Base-by-base conservation (phyloP, 2,113 vertebrate species). In the Argyrosomus japonicus region DNA sequence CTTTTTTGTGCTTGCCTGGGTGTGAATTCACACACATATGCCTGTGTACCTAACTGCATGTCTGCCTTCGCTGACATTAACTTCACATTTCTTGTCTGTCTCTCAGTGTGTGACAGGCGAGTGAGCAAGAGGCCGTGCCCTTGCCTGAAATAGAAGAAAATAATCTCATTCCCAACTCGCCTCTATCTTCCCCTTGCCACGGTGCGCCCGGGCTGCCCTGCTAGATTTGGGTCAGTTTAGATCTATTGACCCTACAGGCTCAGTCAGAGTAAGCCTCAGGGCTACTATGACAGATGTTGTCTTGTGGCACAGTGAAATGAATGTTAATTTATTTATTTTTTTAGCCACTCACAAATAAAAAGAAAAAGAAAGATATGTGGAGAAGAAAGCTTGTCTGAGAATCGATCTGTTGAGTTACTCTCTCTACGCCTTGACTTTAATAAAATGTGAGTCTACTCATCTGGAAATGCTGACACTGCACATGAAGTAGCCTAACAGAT, bases 211-310 rank as follows among this genome's bases (percentile, higher is more conserved):
- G 68, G 72, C 62, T 60, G 82, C 82, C 88, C 89, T 75, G 81
- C n/a, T 89, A 94, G 90, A 93, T 92, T 90, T 81, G 79, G 93
- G 92, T 92, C 93, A 91, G 75, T 92, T 92, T 90, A 89, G 86
- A 91, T 93, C 90, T 83, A 87, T 91, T 94, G 89, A 89, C 92
- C 91, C 79, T 82, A 73, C 86, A 85, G 68, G 71, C 77, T 87
- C 87, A 88, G 86, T 84, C 86, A 72, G 75, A 79, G 84, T 85
- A 74, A 83, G 90, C 91, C 88, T 60, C 68, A 65, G 86, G 92
- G 86, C 87, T 81, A 56, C 85, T 78, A 61, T 89, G 92, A 91
- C 91, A 93, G 91, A 93, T 93, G 91, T 82, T 88, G 86, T 89
- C 77, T 67, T 13, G 70, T 83, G 79, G 63, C 76, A 51, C 57